Conservation (phyloP, 2,797 vertebrate genomes). For the Gallinago stenura region DNA sequence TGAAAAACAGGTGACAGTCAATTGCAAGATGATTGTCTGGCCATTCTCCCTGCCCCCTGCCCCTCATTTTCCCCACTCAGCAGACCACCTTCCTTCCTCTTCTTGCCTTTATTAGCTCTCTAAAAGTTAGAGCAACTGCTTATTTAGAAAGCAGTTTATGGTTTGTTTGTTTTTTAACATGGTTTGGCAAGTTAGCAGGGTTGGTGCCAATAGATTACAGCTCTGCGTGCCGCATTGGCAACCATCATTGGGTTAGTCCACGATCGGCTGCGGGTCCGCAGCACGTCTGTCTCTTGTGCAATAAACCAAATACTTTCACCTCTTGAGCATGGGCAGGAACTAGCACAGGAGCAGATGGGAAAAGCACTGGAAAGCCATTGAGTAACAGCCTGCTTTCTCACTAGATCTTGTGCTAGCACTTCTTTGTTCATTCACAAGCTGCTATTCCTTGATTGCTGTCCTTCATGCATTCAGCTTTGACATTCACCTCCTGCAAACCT, state of each 20-base stretch:
- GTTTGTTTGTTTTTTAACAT: background rate
- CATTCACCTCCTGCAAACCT: background rate
- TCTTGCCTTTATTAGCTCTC: background rate
- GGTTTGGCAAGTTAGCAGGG: background rate
- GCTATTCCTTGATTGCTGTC: no score
- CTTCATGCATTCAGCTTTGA: background rate
- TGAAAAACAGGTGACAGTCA: background rate
- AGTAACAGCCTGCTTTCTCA: background rate
- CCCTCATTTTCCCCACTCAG: background rate
- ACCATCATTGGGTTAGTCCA: rapidly evolving
- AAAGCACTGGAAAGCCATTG: background rate
- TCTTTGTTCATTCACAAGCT: no score
- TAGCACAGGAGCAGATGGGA: background rate
- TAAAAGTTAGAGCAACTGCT: background rate
- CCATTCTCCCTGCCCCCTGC: background rate
- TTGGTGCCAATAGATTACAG: rapidly evolving
- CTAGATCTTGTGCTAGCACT: background rate
- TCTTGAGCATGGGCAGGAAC: background rate
- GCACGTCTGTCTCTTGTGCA: background rate
- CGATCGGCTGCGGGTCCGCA: rapidly evolving
- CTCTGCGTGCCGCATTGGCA: background rate
- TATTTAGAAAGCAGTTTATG: background rate
- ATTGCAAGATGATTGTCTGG: background rate
- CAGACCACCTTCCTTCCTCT: background rate
- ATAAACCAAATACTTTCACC: background rate